Conservation (phyloP, 2,888 invertebrate species). For the Apamea epomidion region DNA sequence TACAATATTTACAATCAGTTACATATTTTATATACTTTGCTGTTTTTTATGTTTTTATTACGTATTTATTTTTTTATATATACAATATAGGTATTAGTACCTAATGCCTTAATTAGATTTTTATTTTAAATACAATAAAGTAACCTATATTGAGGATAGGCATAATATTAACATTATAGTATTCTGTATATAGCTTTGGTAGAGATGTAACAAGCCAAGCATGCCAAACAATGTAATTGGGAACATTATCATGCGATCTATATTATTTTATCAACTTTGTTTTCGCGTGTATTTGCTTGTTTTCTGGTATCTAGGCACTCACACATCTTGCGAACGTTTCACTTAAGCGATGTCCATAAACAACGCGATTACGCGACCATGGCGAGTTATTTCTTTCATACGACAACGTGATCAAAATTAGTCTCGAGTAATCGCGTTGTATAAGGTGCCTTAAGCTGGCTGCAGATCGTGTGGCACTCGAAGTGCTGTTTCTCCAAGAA, state of each 20-base stretch:
- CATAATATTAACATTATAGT: conserved; percentile 34
- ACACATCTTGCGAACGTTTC: conserved; percentile 2
- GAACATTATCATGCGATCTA: not conserved
- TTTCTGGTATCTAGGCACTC: conserved; percentile 19
- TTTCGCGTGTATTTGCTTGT: not conserved
- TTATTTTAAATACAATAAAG: conserved; percentile 45
- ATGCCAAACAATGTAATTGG: conserved; percentile 1
- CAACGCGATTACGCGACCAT: not conserved
- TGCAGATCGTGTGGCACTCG: not conserved
- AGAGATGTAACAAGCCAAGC: conserved; percentile 22
- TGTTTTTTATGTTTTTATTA: conserved; percentile 43
- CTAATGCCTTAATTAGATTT: conserved; percentile 51
- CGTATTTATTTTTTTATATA: conserved; percentile 61
- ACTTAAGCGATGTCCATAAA: not conserved
- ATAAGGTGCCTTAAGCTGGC: not conserved
- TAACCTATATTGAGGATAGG: conserved; percentile 16
- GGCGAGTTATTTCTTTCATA: no score
- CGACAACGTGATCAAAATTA: not conserved
- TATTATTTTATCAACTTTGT: not conserved
- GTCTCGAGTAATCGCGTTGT: not conserved
- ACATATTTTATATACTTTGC: conserved; percentile 48
- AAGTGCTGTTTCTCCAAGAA: not conserved
- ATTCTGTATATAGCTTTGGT: conserved; percentile 44
- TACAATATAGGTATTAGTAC: conserved; percentile 61
- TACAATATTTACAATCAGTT: conserved; percentile 58